Conservation (phyloP, 2,888 invertebrate genomes). For the Drosophila maculinotata region DNA sequence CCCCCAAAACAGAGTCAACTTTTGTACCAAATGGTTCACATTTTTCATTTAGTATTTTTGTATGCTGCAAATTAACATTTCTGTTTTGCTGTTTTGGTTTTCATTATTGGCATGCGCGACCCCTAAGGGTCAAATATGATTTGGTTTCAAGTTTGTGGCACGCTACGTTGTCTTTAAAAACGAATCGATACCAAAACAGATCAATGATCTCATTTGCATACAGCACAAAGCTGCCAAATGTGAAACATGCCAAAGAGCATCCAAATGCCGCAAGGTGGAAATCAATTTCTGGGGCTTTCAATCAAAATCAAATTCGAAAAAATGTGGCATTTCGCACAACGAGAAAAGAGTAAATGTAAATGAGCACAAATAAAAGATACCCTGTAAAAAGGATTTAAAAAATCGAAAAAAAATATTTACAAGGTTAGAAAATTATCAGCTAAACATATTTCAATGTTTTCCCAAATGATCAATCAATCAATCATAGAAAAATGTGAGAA, state of each 20-base stretch:
- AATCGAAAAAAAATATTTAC: neutral
- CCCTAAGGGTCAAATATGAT: conserved; percentile 80
- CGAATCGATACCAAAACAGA: conserved; percentile 80
- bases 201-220: conserved; percentile 82
- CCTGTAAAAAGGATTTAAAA: conserved; percentile 5
- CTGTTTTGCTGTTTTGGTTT: conserved; percentile 51
- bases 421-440: no score
- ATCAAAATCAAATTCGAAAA: conserved; percentile 70
- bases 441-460: no score
- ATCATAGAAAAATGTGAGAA: no score
- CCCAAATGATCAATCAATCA: no score
- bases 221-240: conserved; percentile 69
- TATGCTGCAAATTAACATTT: conserved; percentile 68
- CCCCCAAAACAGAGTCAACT: conserved; percentile 15
- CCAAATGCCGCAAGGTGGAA: conserved; percentile 76
- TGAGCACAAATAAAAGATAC: conserved; percentile 14
- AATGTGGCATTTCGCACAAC: conserved; percentile 54
- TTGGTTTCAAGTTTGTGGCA: conserved; percentile 67
- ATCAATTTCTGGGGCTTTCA: conserved; percentile 79
- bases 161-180: conserved; percentile 64
- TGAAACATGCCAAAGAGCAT: conserved; percentile 75
- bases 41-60: conserved; percentile 48
- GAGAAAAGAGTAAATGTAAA: conserved; percentile 10
- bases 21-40: conserved; percentile 38
- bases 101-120: conserved; percentile 71